Evolutionary conservation across 2,113 vertebrate species (phyloP).

Genomic region (Nibea coibor): DNA sequence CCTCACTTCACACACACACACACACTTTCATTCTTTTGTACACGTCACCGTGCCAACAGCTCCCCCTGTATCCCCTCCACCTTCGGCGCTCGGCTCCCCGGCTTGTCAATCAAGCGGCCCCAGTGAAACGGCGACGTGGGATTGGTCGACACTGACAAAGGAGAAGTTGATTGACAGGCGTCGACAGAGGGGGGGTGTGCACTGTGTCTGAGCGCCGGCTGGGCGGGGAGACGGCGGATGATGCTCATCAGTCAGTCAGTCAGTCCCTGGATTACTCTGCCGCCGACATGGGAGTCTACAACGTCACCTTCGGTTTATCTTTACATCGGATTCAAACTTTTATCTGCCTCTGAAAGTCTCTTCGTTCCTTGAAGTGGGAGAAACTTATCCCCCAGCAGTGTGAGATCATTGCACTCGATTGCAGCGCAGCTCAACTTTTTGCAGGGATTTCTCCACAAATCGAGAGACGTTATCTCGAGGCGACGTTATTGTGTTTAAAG

Average conservation of each 20-base stretch:
- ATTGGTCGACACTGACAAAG: slow-evolving; percentile 65
- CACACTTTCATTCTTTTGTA: background rate
- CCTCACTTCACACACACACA: slow-evolving; percentile 36
- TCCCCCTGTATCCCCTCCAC: slow-evolving; percentile 23
- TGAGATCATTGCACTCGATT: slow-evolving; percentile 19
- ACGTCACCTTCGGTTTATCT: slow-evolving; percentile 40
- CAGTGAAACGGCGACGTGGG: slow-evolving; percentile 39
- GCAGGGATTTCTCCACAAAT: slow-evolving; percentile 20
- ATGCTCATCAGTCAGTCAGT: slow-evolving; percentile 38
- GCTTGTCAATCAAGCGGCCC: slow-evolving; percentile 60
- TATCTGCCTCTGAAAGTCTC: slow-evolving; percentile 35
- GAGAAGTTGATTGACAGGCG: slow-evolving; percentile 67
- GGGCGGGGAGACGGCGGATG: slow-evolving; percentile 16
- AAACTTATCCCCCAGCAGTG: background rate
- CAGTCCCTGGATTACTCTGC: slow-evolving; percentile 44
- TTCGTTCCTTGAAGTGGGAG: slow-evolving; percentile 2
- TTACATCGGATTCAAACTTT: slow-evolving; percentile 47
- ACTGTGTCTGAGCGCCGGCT: slow-evolving; percentile 25
- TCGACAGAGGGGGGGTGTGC: slow-evolving; percentile 49
- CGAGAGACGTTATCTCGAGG: slow-evolving; percentile 19
- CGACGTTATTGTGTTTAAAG: slow-evolving; percentile 25
- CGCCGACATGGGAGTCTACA: slow-evolving; percentile 20
- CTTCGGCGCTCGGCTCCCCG: slow-evolving; percentile 2
- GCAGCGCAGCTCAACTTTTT: slow-evolving; percentile 4
- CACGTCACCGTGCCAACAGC: background rate